Conservation (phyloP, 2,113 vertebrate species). For the Telmatochromis brachygnathus region DNA sequence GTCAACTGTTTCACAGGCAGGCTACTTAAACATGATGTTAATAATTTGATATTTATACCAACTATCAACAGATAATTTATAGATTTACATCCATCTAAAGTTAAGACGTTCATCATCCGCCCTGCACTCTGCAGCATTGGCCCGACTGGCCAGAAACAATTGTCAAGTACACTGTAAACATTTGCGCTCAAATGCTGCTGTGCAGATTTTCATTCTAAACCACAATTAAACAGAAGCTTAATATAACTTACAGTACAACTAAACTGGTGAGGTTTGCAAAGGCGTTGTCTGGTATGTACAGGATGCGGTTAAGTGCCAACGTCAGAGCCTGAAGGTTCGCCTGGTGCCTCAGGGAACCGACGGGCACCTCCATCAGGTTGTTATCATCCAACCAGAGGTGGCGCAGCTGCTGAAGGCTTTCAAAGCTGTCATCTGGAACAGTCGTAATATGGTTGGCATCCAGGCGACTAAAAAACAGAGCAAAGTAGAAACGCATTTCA, state of each 20-base stretch:
- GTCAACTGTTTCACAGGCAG: neutral
- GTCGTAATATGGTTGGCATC: slow-evolving; percentile 93
- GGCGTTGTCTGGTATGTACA: slow-evolving; percentile 84
- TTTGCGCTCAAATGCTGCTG: neutral
- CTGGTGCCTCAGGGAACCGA: slow-evolving; percentile 83
- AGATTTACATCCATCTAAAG: neutral
- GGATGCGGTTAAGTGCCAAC: slow-evolving; percentile 90
- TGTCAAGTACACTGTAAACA: neutral
- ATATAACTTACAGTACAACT: slow-evolving; percentile 89
- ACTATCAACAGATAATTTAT: neutral
- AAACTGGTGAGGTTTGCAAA: slow-evolving; percentile 94
- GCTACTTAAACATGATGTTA: neutral
- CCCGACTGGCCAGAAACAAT: neutral
- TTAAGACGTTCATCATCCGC: neutral
- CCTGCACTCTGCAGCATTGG: neutral
- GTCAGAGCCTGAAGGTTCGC: slow-evolving; percentile 90
- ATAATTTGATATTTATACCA: neutral
- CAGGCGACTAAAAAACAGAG: slow-evolving; percentile 73
- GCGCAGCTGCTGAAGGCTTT: slow-evolving; percentile 87
- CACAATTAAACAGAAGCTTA: neutral
- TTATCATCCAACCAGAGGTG: slow-evolving; percentile 98
- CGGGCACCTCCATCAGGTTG: slow-evolving; percentile 83
- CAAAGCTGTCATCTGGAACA: slow-evolving; percentile 90
- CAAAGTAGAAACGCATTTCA: neutral
- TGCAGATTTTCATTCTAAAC: neutral